Evolutionary conservation across 2,888 invertebrate genomes (phyloP), one percentile per base, ranked within the genome.

Genomic region (Agrotis clavis): DNA sequence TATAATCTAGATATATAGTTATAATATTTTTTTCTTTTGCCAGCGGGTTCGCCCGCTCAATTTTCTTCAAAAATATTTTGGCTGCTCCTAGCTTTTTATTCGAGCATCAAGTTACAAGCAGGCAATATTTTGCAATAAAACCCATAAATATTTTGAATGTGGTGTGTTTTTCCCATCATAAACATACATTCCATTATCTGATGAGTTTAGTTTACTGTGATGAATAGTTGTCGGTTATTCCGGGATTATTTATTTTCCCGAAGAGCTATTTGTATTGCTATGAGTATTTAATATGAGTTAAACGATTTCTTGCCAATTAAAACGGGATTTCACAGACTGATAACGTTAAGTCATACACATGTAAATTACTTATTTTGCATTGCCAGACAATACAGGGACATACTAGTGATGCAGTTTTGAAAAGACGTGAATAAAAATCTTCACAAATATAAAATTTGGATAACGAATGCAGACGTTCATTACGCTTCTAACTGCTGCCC

Each of bases 231-330:
- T 30, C 14, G 41, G 21, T 71, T 4, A 30, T 51, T 45, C 45
- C 5, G 30, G 7, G 16, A 9, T 54, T 41, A 41, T 11, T 76
- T 47, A 67, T 51, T 73, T 35, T 51, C 77, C 68, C n/a, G n/a
- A 9, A 18, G 21, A 57, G 1, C 4, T 41, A n/a, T 21, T 47
- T 16, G 13, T n/a, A 11, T 11, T 41, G n/a, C n/a, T n/a, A n/a
- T n/a, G n/a, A n/a, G n/a, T n/a, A n/a, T n/a, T n/a, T n/a, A 41
- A 11, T 41, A 45, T 2, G 9, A 2, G 6, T 30, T 66, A 6
- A 21, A 50, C 7, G 0, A 5, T 18, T 19, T 18, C n/a, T 21
- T n/a, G 0, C 30, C 30, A 21, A 77, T 77, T 77, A 69, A 54
- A 77, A 6, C 25, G 50, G 73, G 21, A 41, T 35, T 67, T 67